These are phyloP conservation scores for Scophthalmus maximus DNA, from an alignment of 2,113 vertebrate genomes.

Conservation along the genomic window DNA sequence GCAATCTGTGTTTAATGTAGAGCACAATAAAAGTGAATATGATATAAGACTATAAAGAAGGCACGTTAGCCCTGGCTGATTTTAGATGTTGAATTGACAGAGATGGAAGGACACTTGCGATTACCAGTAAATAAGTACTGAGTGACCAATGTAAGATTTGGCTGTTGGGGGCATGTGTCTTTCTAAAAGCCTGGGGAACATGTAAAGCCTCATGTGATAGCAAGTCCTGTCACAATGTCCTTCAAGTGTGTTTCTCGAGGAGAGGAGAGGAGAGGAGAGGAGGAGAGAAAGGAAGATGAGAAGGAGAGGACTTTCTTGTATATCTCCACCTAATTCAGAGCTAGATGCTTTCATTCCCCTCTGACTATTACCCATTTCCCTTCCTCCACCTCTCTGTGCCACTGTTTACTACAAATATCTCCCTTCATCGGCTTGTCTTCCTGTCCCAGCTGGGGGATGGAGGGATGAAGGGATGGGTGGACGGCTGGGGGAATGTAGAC, in stretches of 20 bases:
- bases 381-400: conserved; percentile 39
- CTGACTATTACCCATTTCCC: conserved; percentile 18
- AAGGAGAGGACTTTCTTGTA: background rate
- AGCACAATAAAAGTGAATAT: background rate
- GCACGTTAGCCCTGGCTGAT: too few relatives aligned
- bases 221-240: conserved; percentile 13
- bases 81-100: too few relatives aligned
- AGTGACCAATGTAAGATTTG: background rate
- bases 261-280: background rate
- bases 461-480: conserved; percentile 41
- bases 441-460: conserved; percentile 52
- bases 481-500: conserved; percentile 41
- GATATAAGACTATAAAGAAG: background rate
- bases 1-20: conserved; percentile 2
- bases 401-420: conserved; percentile 28
- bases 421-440: conserved; percentile 45
- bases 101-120: too few relatives aligned
- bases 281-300: background rate
- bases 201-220: conserved; percentile 11
- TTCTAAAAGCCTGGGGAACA: conserved; percentile 4
- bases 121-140: background rate
- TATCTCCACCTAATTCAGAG: conserved; percentile 1
- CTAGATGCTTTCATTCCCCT: background rate
- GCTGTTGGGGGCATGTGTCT: too few relatives aligned
- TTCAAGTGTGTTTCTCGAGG: conserved; percentile 3